phyloP scores from a whole-genome alignment of 1,140 invertebrate species.

The Dysdera silvatica region DNA sequence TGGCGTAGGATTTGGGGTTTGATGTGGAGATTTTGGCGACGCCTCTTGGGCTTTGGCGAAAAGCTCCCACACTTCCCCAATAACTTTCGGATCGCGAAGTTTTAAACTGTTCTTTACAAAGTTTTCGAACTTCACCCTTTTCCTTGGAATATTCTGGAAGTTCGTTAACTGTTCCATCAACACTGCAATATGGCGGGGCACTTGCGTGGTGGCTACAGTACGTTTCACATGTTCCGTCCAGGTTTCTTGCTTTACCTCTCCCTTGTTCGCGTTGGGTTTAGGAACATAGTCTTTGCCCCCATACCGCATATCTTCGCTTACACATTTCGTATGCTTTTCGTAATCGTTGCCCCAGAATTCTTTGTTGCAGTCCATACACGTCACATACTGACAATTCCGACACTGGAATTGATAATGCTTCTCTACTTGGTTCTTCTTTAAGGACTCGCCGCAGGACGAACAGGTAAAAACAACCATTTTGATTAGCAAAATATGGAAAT shows the following conservation, averaged over 20 bases:
- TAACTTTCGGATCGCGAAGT: slow-evolving; percentile 34
- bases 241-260: slow-evolving; percentile 76
- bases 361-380: slow-evolving; percentile 84
- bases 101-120: slow-evolving; percentile 45
- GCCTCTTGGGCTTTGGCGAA: slow-evolving; percentile 26
- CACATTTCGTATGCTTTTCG: slow-evolving; percentile 75
- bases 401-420: slow-evolving; percentile 69
- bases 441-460: slow-evolving; percentile 73
- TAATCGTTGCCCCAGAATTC: slow-evolving; percentile 75
- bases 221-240: slow-evolving; percentile 71
- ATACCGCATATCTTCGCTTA: slow-evolving; percentile 83
- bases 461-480: slow-evolving; percentile 66
- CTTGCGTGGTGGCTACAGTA: slow-evolving; percentile 56
- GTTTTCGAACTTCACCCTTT: slow-evolving; percentile 74
- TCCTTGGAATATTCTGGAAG: slow-evolving; percentile 82
- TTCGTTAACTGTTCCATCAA: slow-evolving; percentile 63
- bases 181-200: slow-evolving; percentile 50
- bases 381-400: slow-evolving; percentile 51
- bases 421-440: slow-evolving; percentile 84
- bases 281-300: slow-evolving; percentile 69
- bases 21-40: too few species aligned
- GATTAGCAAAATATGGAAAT: too few species aligned
- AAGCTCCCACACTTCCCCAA: slow-evolving; percentile 39
- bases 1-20: too few species aligned
- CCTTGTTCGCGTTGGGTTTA: slow-evolving; percentile 68